Evolutionary conservation across 2,113 vertebrate species (phyloP), one percentile per base, ranked within the genome.

Genomic region (Pongo pygmaeus): DNA sequence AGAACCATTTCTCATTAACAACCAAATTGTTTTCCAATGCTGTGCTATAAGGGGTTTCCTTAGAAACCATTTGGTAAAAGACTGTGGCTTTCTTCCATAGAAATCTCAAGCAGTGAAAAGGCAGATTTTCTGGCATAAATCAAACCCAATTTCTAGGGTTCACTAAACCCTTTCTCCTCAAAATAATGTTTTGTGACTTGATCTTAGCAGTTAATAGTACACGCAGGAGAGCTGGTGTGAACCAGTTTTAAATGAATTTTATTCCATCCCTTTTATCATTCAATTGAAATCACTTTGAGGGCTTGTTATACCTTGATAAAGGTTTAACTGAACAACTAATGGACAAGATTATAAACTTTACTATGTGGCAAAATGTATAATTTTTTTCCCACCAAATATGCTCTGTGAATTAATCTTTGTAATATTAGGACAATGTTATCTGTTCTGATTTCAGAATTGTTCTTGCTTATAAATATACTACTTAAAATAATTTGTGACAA

Each of bases 1-100:
- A 98, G 99, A 99, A 99, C 99, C 97, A 98, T 98, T 99, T 99
- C 99, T 99, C 99, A 99, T 99, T 99, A 99, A 99, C 99, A 99
- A 98, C 99, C 98, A 98, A 99, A 99, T 99, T 99, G 99, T 99
- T 99, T 99, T 99, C 99, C 99, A 99, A 99, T 98, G 98, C 99
- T 98, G 97, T 96, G 93, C 98, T 99, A 98, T 99, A 99, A 96
- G 98, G 98, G 96, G 99, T 99, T 99, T 98, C 99, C 99, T 98
- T 99, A 99, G 99, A 99, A 99, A 99, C 99, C 97, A 94, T 93
- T 98, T 97, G 98, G 98, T 99, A 98, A 99, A 99, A 99, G 99
- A 97, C 99, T 98, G 98, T 97, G 97, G 99, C 98, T 98, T 99
- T 99, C 98, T 98, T 99, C 98, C 98, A 99, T 98, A 98, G 99